Percentiles rank a stretch among this genome's conserved stretches.
These are phyloP conservation scores for Ceratitis capitata DNA, from an alignment of 1,140 invertebrate species.

Conservation along the genomic window DNA sequence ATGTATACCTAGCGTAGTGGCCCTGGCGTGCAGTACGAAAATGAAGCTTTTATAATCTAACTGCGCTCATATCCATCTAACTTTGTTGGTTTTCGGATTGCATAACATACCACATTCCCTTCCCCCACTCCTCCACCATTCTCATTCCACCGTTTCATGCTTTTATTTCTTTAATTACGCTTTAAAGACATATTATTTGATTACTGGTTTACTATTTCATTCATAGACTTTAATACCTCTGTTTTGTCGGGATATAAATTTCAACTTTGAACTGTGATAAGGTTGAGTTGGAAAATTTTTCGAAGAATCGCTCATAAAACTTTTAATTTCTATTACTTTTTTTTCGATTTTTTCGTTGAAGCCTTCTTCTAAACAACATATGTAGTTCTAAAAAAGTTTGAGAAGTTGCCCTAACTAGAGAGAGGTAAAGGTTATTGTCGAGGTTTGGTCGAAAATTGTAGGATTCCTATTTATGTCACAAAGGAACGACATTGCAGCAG, in stretches of 20 bases:
- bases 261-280: not conserved
- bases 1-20: constrained; percentile 8
- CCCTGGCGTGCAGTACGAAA: not conserved
- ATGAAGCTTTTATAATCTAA: not conserved
- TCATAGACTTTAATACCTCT: not conserved
- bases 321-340: too few relatives aligned
- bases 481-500: too few relatives aligned
- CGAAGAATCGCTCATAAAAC: too few relatives aligned
- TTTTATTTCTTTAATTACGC: not conserved
- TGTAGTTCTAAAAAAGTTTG: too few relatives aligned
- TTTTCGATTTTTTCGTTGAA: too few relatives aligned
- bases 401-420: too few relatives aligned
- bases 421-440: too few relatives aligned
- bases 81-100: not conserved
- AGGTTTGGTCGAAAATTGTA: too few relatives aligned
- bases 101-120: not conserved
- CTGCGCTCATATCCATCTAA: constrained; percentile 5
- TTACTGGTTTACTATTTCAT: not conserved
- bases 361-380: too few relatives aligned
- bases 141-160: not conserved
- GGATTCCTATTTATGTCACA: too few relatives aligned
- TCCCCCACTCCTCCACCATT: not conserved
- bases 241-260: not conserved
- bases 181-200: not conserved
- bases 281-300: too few relatives aligned